Percentiles rank a stretch among this genome's conserved stretches.
phyloP scores from a whole-genome alignment of 2,113 vertebrate species.

The Clarias magur region DNA sequence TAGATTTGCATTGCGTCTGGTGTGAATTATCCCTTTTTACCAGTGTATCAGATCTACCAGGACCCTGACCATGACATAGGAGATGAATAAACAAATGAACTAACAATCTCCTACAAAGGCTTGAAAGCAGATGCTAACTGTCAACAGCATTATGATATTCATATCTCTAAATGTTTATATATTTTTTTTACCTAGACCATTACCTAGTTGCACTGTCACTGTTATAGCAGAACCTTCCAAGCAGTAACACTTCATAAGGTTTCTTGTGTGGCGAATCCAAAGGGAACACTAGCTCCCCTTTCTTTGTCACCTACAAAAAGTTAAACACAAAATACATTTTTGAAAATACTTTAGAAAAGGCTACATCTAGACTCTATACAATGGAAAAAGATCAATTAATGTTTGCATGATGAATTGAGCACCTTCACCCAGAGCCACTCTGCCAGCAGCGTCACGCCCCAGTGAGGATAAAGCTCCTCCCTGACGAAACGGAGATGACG shows the following conservation, averaged over 20 bases:
- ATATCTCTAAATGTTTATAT: not conserved
- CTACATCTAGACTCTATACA: not conserved
- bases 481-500: constrained; percentile 85
- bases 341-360: not conserved
- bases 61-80: not conserved
- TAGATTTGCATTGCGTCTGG: not conserved
- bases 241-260: constrained; percentile 87
- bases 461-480: constrained; percentile 89
- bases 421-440: constrained; percentile 99
- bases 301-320: constrained; percentile 80
- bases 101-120: not conserved
- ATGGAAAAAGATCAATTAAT: not conserved
- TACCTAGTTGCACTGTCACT: constrained; percentile 53
- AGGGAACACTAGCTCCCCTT: constrained; percentile 89
- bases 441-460: constrained; percentile 81
- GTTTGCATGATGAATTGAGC: constrained; percentile 36
- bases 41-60: not conserved
- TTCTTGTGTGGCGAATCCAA: constrained; percentile 95
- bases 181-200: not conserved
- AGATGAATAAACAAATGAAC: not conserved
- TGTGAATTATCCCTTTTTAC: not conserved
- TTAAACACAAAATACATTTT: not conserved
- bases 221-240: constrained; percentile 75
- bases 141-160: not conserved
- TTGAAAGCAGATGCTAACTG: not conserved